These are phyloP conservation scores for Fistularia tabacaria DNA, from an alignment of 2,797 vertebrate species.

Conservation along the genomic window DNA sequence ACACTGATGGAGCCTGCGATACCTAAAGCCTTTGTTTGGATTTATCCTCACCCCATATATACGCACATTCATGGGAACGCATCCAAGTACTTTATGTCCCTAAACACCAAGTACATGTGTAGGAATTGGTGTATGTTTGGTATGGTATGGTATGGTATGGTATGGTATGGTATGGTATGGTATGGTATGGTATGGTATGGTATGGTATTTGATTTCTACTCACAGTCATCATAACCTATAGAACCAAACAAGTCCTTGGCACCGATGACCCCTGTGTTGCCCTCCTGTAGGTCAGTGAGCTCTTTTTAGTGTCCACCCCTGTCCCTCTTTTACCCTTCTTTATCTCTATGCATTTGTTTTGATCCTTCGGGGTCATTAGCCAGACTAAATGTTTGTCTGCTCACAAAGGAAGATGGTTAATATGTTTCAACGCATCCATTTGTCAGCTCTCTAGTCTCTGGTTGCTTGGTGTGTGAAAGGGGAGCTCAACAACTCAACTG, in stretches of 20 bases:
- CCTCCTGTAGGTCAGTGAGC: constrained; percentile 61
- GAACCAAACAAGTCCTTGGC: constrained; percentile 40
- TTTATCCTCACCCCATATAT: constrained; percentile 25
- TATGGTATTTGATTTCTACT: constrained; percentile 23
- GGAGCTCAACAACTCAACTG: constrained; percentile 64
- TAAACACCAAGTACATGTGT: constrained; percentile 4
- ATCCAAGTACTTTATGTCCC: constrained; percentile 14
- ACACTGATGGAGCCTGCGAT: constrained; percentile 52
- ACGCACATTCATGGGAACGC: constrained; percentile 10
- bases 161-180: too few relatives aligned
- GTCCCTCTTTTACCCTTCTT: constrained; percentile 38
- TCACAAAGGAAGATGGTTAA: constrained; percentile 79
- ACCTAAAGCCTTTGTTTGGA: constrained; percentile 42
- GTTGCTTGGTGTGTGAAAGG: constrained; percentile 58
- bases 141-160: too few relatives aligned
- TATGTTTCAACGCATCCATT: constrained; percentile 80
- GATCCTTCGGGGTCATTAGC: constrained; percentile 75
- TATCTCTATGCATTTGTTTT: constrained; percentile 69
- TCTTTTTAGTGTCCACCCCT: constrained; percentile 52
- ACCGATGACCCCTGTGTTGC: constrained; percentile 55
- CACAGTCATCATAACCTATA: constrained; percentile 18
- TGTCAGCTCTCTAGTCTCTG: constrained; percentile 64
- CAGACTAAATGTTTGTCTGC: constrained; percentile 75
- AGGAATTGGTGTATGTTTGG: constrained; percentile 3
- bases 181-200: too few relatives aligned